Percentiles rank a stretch among this genome's conserved stretches.
These are phyloP conservation scores for Stenichneumon culpator DNA, from an alignment of 2,888 invertebrate genomes.

Conservation along the genomic window DNA sequence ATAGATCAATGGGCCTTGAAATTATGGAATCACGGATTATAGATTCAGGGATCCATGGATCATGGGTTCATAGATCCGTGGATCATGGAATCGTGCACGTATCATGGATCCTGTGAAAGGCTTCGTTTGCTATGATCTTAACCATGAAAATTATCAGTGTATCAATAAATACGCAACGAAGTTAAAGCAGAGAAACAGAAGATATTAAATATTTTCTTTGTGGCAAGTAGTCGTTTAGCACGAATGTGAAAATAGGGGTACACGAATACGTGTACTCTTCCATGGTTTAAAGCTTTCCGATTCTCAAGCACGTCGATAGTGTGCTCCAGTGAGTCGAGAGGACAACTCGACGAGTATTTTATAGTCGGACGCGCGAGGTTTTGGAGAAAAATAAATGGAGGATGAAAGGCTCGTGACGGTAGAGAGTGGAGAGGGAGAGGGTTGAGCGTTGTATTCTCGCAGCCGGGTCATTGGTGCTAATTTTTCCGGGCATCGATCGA, in stretches of 20 bases:
- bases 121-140: too few relatives aligned
- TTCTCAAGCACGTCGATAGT: neutral
- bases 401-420: slow-evolving; percentile 46
- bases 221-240: neutral
- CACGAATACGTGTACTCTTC: neutral
- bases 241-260: neutral
- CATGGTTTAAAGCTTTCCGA: neutral
- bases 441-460: slow-evolving; percentile 47
- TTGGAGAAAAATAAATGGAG: slow-evolving; percentile 25
- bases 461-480: slow-evolving; percentile 63
- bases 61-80: too few relatives aligned
- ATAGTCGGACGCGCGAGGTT: slow-evolving; percentile 24
- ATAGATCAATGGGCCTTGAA: too few relatives aligned
- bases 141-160: too few relatives aligned
- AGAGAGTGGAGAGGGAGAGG: neutral
- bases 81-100: too few relatives aligned
- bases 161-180: too few relatives aligned
- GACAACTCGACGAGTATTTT: slow-evolving; percentile 23
- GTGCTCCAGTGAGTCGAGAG: slow-evolving; percentile 8
- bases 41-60: too few relatives aligned
- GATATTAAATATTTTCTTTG: neutral
- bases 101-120: too few relatives aligned
- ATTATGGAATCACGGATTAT: too few relatives aligned
- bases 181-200: neutral
- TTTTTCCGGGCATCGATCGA: slow-evolving; percentile 65